Percentiles rank a stretch among this genome's conserved stretches.
Evolutionary conservation across 1,140 invertebrate species (phyloP).

Genomic region (Lasioglossum baleicum): DNA sequence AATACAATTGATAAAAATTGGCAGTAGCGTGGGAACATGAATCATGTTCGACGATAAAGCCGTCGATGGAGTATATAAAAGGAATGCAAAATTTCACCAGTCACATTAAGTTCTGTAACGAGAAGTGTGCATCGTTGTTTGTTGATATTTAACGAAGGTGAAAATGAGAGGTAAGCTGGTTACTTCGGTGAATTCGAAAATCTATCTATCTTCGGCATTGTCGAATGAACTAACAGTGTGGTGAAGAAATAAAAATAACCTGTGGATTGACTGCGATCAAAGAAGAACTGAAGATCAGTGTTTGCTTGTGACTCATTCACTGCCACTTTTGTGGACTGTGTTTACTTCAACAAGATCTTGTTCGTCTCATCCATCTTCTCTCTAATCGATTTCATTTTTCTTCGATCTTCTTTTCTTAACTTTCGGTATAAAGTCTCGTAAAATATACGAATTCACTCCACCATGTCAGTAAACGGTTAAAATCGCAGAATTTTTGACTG

Average conservation of each 20-base stretch:
- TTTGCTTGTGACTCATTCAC: too few species aligned
- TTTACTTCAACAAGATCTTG: too few species aligned
- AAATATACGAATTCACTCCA: too few species aligned
- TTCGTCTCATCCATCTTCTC: too few species aligned
- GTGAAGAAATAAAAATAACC: not conserved
- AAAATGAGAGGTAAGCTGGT: not conserved
- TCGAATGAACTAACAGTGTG: not conserved
- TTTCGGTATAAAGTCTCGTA: too few species aligned
- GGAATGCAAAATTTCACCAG: not conserved
- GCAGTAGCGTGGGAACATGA: not conserved
- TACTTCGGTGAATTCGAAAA: not conserved
- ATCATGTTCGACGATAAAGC: too few species aligned
- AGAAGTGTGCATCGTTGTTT: not conserved
- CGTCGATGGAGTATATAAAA: not conserved
- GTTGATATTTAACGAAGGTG: not conserved
- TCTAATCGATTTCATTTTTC: too few species aligned
- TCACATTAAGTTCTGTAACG: not conserved
- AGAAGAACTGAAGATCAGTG: not conserved
- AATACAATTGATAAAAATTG: not conserved
- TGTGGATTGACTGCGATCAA: not conserved
- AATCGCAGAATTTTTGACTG: too few species aligned
- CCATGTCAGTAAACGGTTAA: too few species aligned
- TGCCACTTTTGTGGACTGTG: too few species aligned
- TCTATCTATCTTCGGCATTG: not conserved
- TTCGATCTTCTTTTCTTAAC: too few species aligned